phyloP scores from a whole-genome alignment of 2,888 invertebrate genomes.

The Drosophila barbarae region DNA sequence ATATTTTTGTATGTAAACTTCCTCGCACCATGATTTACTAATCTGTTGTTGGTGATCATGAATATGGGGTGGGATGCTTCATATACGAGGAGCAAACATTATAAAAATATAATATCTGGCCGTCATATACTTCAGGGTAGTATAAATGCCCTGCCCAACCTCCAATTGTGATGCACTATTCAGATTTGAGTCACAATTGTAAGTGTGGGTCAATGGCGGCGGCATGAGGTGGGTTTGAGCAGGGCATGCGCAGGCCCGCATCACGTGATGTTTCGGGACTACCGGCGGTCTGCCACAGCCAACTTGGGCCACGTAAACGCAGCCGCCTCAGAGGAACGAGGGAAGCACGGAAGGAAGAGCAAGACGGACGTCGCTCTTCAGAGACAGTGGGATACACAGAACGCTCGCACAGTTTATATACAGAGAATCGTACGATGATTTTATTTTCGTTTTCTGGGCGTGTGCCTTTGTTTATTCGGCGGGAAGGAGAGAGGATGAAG shows the following conservation, averaged over 20 bases:
- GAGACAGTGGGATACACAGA: conserved; percentile 29
- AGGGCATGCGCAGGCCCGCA: conserved; percentile 58
- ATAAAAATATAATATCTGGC: neutral
- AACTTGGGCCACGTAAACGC: conserved; percentile 51
- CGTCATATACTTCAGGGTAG: neutral
- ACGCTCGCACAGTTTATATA: conserved; percentile 36
- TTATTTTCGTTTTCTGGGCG: conserved; percentile 44
- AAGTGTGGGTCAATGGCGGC: conserved; percentile 19
- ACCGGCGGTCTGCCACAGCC: conserved; percentile 37
- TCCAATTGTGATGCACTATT: conserved; percentile 20
- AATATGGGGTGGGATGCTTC: neutral
- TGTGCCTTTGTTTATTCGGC: conserved; percentile 38
- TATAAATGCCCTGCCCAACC: neutral
- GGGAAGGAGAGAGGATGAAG: neutral
- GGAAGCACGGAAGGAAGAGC: neutral
- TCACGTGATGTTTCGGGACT: conserved; percentile 63
- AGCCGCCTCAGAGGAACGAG: conserved; percentile 3
- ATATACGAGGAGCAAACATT: neutral
- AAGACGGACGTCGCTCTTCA: conserved; percentile 9
- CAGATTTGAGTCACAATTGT: conserved; percentile 15
- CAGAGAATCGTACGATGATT: conserved; percentile 56
- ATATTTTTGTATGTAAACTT: neutral
- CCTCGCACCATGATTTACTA: too few relatives aligned
- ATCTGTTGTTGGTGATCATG: neutral
- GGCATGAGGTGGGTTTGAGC: conserved; percentile 10